Conservation (phyloP, 2,113 vertebrate species). For the Anseranas semipalmata region DNA sequence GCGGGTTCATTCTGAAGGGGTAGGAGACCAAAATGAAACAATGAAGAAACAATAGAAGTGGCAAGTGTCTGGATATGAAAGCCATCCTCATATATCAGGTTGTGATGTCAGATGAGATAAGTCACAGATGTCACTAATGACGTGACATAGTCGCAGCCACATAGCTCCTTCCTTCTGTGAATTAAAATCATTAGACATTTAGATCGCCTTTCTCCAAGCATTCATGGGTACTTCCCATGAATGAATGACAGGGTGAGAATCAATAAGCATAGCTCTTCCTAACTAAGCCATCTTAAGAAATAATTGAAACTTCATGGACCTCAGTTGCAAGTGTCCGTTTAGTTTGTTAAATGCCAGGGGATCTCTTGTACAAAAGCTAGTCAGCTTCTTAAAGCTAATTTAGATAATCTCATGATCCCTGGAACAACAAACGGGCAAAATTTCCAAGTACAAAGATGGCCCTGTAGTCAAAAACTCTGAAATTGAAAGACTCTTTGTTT, state of each 20-base stretch:
- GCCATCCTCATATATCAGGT: background rate
- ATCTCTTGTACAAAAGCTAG: background rate
- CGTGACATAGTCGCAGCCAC: background rate
- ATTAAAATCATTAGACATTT: background rate
- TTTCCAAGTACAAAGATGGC: constrained; percentile 9
- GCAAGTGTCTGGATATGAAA: background rate
- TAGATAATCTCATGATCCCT: constrained; percentile 34
- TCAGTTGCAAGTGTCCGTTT: background rate
- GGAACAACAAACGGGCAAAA: constrained; percentile 1
- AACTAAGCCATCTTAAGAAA: background rate
- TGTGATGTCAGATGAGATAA: background rate
- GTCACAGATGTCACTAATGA: background rate
- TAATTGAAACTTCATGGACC: background rate
- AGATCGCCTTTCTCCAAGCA: background rate
- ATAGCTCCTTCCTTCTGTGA: background rate
- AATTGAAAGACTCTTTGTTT: constrained; percentile 30
- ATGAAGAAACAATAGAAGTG: background rate
- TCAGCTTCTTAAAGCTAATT: background rate
- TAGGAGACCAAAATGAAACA: background rate
- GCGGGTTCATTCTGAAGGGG: background rate
- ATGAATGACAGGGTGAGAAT: background rate
- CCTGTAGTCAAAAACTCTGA: background rate
- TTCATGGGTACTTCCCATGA: background rate
- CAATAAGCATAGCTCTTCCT: background rate
- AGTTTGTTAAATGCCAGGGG: background rate